Evolutionary conservation across 2,113 vertebrate species (phyloP), one percentile per base, ranked within the genome.

Genomic region (Anarrhichthys ocellatus): DNA sequence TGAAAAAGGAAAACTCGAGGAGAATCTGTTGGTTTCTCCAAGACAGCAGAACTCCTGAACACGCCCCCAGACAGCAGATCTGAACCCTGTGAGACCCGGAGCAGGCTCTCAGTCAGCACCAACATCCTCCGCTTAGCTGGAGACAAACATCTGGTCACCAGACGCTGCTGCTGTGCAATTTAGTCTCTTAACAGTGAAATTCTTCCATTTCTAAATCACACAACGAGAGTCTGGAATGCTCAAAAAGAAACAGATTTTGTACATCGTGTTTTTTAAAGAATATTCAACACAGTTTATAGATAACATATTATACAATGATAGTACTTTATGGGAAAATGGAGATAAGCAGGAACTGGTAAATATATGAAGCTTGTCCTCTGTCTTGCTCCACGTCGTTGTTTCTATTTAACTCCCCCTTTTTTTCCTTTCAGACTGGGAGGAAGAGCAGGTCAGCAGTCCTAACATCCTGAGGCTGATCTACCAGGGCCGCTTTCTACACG

Each of bases 401-500:
- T 50, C 78, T 80, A 15, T 67, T 56, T 68, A 34, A 73, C 44
- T 46, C 38, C 29, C 40, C n/a, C 66, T 87, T 74, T 71, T 71
- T 77, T 59, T 59, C 13, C 40, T 85, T 82, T 79, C 94, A 99
- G 98, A 99, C 77, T 99, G 98, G 98, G 98, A 98, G 92, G 97
- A 99, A 92, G 98, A 99, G 62, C 97, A 98, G 91, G 98, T 99
- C 92, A 98, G 97, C 96, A 99, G 98, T 94, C 98, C 98, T 78
- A 97, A 96, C 94, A 99, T 99, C 92, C 96, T 99, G 84, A 94
- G 98, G 84, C 96, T 99, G 92, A 99, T 99, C 96, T 99, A 98
- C 96, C 98, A 99, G 96, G 98, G 98, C 86, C 96, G 98, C 64
- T 99, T 99, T 96, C 96, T 99, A 86, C 98, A 99, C 59, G 98